Conservation (phyloP, 2,113 vertebrate genomes). For the Saimiri boliviensis region DNA sequence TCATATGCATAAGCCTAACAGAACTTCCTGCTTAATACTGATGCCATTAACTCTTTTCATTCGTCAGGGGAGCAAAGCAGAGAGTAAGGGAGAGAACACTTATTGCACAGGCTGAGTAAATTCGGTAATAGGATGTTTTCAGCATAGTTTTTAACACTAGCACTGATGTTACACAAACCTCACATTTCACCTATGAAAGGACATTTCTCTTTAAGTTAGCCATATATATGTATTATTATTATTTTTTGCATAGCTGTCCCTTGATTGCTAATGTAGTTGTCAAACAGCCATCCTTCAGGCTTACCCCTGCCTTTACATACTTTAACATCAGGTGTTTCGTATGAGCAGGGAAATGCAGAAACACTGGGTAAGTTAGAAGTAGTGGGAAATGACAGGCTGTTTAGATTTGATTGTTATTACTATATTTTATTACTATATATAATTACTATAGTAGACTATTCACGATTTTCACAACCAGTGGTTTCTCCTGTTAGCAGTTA, state of each 20-base stretch:
- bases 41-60: constrained; percentile 61
- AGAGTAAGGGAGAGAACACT: background rate
- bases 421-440: background rate
- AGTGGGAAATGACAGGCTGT: background rate
- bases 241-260: background rate
- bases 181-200: background rate
- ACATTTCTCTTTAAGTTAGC: background rate
- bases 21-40: constrained; percentile 66
- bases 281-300: background rate
- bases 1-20: constrained; percentile 71
- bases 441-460: background rate
- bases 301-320: background rate
- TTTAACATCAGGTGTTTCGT: background rate
- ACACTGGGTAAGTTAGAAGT: background rate
- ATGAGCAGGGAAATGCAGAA: background rate
- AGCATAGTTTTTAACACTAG: background rate
- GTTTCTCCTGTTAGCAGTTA: background rate
- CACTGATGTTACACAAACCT: background rate
- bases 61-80: background rate
- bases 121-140: background rate
- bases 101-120: background rate
- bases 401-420: background rate
- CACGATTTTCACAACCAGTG: background rate
- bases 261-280: background rate
- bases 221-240: no score